Evolutionary conservation across 2,888 invertebrate species (phyloP), one percentile per base, ranked within the genome.

Genomic region (Xanthia togata): DNA sequence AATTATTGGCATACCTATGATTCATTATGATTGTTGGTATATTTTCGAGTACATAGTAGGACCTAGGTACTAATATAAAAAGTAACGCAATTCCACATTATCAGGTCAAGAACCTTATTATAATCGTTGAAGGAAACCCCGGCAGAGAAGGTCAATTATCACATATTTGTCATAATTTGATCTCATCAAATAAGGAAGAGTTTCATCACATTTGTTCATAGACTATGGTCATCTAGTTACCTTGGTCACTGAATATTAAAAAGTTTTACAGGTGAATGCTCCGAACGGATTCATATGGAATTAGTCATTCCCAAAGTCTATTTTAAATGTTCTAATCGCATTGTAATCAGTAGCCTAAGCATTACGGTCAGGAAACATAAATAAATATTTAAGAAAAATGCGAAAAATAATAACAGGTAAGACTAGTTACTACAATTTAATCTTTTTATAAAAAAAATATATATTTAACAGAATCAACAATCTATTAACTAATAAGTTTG

Each of bases 151-250:
- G 31, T n/a, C 59, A 44, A 59, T 74, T 69, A 53, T 68, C 78
- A 82, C 57, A 57, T 77, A 55, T 47, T 64, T 50, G 55, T 68
- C 35, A 50, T 38, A n/a, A 63, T 41, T 67, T 55, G 53, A 62
- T 47, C n/a, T 59, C 14, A 20, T 59, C 64, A 12, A 38, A 38
- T 38, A 44, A 31, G 2, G 9, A 41, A 55, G 20, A 68, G 62
- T 85, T 82, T 76, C 82, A 55, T 73, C 44, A 83, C 50, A 73
- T 82, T 83, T 82, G 82, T 70, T 60, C 59, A 73, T 68, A 67
- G 38, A 23, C 23, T 17, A 31, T 11, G n/a, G 64, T 83, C 78
- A 64, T 60, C 53, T 53, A 41, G 63, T 73, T 73, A 67, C 67
- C 65, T 64, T 69, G 69, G n/a, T 23, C 67, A 63, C 12, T 23